Percentiles rank a stretch among this genome's conserved stretches.
Conservation (phyloP, 2,888 invertebrate species). For the Polyploca ridens region DNA sequence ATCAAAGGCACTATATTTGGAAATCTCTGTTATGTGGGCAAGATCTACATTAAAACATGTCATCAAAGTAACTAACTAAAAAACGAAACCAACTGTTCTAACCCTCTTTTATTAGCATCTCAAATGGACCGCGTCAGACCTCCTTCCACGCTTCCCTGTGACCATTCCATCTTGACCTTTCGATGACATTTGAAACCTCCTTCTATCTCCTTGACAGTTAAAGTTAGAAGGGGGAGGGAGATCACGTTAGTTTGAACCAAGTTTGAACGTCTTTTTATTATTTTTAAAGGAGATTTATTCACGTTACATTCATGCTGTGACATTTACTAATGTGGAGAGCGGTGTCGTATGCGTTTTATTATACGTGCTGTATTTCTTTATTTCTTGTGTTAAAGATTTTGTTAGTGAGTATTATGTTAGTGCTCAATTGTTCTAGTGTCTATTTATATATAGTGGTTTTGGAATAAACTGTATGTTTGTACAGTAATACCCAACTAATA, state of each 20-base stretch:
- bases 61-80: neutral
- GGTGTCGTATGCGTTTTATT: conserved; percentile 10
- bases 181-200: conserved; percentile 17
- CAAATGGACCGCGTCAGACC: conserved; percentile 41
- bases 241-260: conserved; percentile 26
- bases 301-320: conserved; percentile 31
- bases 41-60: neutral
- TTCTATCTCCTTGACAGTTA: conserved; percentile 15
- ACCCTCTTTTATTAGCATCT: conserved; percentile 41
- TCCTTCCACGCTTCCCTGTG: conserved; percentile 20
- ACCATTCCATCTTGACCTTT: conserved; percentile 31
- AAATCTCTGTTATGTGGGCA: too few species aligned
- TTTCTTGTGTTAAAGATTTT: too few species aligned
- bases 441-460: too few species aligned
- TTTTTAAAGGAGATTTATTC: conserved; percentile 32
- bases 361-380: too few species aligned
- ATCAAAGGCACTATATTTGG: too few species aligned
- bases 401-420: too few species aligned
- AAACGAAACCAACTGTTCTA: conserved; percentile 3
- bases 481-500: too few species aligned
- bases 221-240: conserved; percentile 4
- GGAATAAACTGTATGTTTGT: too few species aligned
- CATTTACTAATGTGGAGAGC: conserved; percentile 41
- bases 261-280: conserved; percentile 37
- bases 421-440: too few species aligned